A percentile compares a stretch with the other conserved stretches of the same genome.
Conservation (phyloP, 1,140 invertebrate species). For the Eriocheir sinensis region DNA sequence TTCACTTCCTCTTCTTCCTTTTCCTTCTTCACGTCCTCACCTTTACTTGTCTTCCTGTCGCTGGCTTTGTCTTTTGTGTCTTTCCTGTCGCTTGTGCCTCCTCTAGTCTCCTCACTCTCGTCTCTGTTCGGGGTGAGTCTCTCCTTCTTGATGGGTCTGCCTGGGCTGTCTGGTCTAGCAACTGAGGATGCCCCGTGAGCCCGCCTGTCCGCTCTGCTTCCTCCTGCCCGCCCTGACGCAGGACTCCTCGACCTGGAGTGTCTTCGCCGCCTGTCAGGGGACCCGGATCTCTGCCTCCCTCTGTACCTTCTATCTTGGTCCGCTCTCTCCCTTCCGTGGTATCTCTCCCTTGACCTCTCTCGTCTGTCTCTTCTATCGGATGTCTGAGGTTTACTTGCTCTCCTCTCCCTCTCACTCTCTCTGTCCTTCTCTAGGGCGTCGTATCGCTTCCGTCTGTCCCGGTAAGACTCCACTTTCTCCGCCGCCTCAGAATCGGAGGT, state of each 20-base stretch:
- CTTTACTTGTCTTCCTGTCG: background rate
- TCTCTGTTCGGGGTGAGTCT: slow-evolving; percentile 30
- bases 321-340: slow-evolving; percentile 51
- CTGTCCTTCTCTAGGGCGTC: slow-evolving; percentile 78
- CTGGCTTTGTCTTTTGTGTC: slow-evolving; percentile 48
- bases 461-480: slow-evolving; percentile 74
- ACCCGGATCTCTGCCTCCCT: slow-evolving; percentile 58
- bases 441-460: slow-evolving; percentile 79
- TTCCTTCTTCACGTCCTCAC: slow-evolving; percentile 47
- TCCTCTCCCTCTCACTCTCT: slow-evolving; percentile 72
- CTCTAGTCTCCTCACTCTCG: slow-evolving; percentile 30
- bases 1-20: slow-evolving; percentile 70
- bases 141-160: background rate
- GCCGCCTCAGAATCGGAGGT: slow-evolving; percentile 75
- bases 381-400: slow-evolving; percentile 74
- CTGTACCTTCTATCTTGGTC: slow-evolving; percentile 55
- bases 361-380: slow-evolving; percentile 77
- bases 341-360: slow-evolving; percentile 58
- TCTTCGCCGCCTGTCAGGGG: slow-evolving; percentile 37
- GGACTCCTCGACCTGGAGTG: slow-evolving; percentile 59
- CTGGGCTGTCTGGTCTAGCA: slow-evolving; percentile 35
- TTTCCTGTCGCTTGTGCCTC: slow-evolving; percentile 34
- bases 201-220: background rate
- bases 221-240: background rate
- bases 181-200: background rate